A percentile compares a stretch with the other conserved stretches of the same genome.
Evolutionary conservation across 2,113 vertebrate species (phyloP).

Genomic region (Gymnobelideus leadbeateri): DNA sequence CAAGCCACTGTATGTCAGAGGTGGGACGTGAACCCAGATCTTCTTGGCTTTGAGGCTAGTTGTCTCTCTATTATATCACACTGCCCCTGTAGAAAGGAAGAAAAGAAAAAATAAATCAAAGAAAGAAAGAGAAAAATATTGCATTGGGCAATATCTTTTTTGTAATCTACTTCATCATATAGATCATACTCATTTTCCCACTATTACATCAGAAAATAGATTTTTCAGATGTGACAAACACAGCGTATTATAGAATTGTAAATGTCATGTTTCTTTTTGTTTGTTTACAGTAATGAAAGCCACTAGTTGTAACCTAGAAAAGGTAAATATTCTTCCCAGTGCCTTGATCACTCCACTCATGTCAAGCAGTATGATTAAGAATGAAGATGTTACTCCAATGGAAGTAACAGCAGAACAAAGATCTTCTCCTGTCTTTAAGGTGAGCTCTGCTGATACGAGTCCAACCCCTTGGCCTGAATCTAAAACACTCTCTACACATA

Average conservation of each 20-base stretch:
- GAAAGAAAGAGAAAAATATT: background rate
- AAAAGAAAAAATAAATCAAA: background rate
- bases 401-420: slow-evolving; percentile 93
- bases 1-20: background rate
- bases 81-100: background rate
- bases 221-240: slow-evolving; percentile 45
- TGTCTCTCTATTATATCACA: background rate
- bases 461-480: slow-evolving; percentile 27
- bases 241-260: slow-evolving; percentile 37
- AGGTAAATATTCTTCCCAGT: slow-evolving; percentile 88
- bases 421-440: slow-evolving; percentile 89
- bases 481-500: slow-evolving; percentile 47
- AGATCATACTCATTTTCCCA: slow-evolving; percentile 25
- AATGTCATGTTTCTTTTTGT: slow-evolving; percentile 58
- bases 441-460: slow-evolving; percentile 67
- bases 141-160: background rate
- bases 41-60: background rate
- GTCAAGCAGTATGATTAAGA: slow-evolving; percentile 92
- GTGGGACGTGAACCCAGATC: background rate
- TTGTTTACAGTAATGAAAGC: slow-evolving; percentile 85
- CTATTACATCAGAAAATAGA: slow-evolving; percentile 40
- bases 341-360: slow-evolving; percentile 92
- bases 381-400: slow-evolving; percentile 96
- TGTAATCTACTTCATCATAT: slow-evolving; percentile 7
- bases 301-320: slow-evolving; percentile 88